These are phyloP conservation scores for Sylvicapra grimmia DNA, from an alignment of 2,113 vertebrate genomes.

Conservation along the genomic window DNA sequence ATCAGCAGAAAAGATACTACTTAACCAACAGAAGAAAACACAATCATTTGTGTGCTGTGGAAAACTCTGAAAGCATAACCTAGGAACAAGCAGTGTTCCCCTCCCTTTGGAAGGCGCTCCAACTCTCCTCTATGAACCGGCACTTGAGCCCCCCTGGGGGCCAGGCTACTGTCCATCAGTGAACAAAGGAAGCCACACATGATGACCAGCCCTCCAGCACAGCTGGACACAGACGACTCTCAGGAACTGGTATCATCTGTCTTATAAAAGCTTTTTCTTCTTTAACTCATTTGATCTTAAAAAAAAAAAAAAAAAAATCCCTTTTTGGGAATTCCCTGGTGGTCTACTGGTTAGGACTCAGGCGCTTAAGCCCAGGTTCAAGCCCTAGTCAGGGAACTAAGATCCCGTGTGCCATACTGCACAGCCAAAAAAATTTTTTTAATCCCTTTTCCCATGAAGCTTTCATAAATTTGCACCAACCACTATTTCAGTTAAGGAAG, in stretches of 20 bases:
- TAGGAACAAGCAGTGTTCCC: fast-evolving
- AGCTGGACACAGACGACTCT: neutral
- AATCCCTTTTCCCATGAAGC: neutral
- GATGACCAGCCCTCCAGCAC: fast-evolving
- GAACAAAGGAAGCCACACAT: fast-evolving
- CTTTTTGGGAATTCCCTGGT: neutral
- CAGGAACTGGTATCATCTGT: neutral
- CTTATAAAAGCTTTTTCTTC: neutral
- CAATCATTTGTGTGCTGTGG: fast-evolving
- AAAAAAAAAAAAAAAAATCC: neutral
- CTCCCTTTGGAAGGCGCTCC: fast-evolving
- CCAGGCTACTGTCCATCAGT: neutral
- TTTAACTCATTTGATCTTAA: neutral
- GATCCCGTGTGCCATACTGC: neutral
- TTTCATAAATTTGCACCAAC: fast-evolving
- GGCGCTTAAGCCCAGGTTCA: neutral
- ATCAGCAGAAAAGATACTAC: neutral
- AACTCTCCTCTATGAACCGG: fast-evolving
- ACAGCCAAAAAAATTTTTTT: neutral
- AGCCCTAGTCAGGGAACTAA: neutral
- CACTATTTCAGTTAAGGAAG: fast-evolving
- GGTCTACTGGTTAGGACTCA: neutral
- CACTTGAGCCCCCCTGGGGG: neutral
- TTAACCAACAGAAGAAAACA: neutral
- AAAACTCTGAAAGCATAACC: no score